Conservation (phyloP, 2,797 vertebrate genomes). For the Phoxinus dragarum region DNA sequence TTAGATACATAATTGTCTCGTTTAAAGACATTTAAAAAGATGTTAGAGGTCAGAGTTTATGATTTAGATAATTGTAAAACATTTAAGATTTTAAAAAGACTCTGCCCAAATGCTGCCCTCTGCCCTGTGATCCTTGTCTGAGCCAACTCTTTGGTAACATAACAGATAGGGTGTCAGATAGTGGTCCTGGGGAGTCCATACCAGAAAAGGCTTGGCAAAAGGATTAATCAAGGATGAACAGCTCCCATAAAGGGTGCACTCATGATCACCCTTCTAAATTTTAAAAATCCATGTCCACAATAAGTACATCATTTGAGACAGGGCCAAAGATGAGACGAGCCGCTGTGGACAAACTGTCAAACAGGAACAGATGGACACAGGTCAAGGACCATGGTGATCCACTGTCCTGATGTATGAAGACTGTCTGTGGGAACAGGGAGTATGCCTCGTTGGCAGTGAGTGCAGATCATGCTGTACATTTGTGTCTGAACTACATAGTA, state of each 20-base stretch:
- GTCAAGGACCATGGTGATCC: background rate
- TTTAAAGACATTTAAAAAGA: background rate
- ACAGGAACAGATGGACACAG: constrained; percentile 1
- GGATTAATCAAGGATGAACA: background rate
- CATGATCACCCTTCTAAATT: background rate
- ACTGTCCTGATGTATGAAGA: background rate
- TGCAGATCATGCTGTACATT: constrained; percentile 19
- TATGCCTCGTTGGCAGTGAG: background rate
- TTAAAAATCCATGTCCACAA: background rate
- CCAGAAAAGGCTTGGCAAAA: constrained; percentile 9
- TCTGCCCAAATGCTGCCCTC: background rate
- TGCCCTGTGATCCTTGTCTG: background rate
- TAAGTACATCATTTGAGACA: background rate
- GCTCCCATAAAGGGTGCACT: background rate
- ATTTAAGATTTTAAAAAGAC: no score
- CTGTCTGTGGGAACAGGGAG: constrained; percentile 62
- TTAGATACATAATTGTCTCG: background rate
- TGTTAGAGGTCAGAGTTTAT: background rate
- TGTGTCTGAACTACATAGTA: background rate
- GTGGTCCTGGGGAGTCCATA: background rate
- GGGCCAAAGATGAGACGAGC: background rate
- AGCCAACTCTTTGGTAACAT: background rate
- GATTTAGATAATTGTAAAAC: background rate
- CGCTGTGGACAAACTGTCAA: background rate
- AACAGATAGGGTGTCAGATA: background rate